Percentiles rank a stretch among this genome's conserved stretches.
Evolutionary conservation across 2,797 vertebrate genomes (phyloP).

Genomic region (Neosilurus hyrtlii): DNA sequence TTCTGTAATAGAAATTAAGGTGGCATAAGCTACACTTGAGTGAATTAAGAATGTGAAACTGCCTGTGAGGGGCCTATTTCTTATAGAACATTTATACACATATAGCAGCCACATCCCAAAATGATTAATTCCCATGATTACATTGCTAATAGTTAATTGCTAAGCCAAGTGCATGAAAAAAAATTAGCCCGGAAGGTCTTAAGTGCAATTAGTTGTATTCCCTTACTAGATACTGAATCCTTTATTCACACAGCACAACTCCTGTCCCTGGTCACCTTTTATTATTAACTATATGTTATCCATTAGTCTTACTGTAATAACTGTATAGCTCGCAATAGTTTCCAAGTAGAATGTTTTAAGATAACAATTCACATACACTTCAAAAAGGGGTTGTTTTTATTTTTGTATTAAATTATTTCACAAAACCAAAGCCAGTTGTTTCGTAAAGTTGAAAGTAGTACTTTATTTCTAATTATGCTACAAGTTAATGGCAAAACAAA

Average conservation of each 20-base stretch:
- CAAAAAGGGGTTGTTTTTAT: neutral
- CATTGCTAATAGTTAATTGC: neutral
- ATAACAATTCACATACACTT: neutral
- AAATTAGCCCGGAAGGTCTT: neutral
- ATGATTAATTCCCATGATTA: neutral
- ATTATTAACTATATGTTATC: neutral
- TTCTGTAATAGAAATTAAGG: neutral
- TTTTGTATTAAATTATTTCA: neutral
- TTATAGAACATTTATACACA: neutral
- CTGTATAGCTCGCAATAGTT: neutral
- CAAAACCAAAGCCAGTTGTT: slow-evolving; percentile 22
- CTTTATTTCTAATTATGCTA: slow-evolving; percentile 74
- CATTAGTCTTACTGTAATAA: neutral
- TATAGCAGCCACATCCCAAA: neutral
- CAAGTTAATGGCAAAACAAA: slow-evolving; percentile 71
- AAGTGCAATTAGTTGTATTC: neutral
- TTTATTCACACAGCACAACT: too few relatives aligned
- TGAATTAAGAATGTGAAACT: neutral
- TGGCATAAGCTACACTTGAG: neutral
- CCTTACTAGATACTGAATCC: neutral
- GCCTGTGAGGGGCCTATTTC: neutral
- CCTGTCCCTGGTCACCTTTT: neutral
- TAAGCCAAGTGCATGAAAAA: neutral
- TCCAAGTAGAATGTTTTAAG: neutral
- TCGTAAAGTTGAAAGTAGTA: slow-evolving; percentile 65